These are phyloP conservation scores for Agrochola macilenta DNA, from an alignment of 2,888 invertebrate genomes.

Conservation along the genomic window DNA sequence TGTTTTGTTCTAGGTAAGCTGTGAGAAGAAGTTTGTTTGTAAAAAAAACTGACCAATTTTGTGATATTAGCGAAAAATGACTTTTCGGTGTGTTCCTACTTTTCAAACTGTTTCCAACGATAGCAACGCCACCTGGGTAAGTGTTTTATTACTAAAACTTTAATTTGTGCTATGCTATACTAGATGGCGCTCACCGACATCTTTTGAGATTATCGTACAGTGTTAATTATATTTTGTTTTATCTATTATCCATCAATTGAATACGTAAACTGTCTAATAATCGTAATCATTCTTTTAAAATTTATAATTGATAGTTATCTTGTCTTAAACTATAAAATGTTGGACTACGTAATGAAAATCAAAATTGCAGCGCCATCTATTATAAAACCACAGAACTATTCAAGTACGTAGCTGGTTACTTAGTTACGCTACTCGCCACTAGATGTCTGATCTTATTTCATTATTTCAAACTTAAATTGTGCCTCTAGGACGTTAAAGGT, in stretches of 20 bases:
- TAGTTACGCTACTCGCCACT: constrained; percentile 69
- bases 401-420: neutral
- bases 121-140: constrained; percentile 93
- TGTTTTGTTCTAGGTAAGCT: constrained; percentile 92
- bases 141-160: constrained; percentile 72
- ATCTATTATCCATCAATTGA: neutral
- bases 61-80: constrained; percentile 87
- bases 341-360: neutral
- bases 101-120: constrained; percentile 92
- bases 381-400: neutral
- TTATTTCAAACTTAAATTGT: neutral
- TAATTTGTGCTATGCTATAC: constrained; percentile 63
- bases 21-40: constrained; percentile 87
- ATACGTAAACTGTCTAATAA: neutral
- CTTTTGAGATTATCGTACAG: no score
- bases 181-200: constrained; percentile 72
- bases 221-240: neutral
- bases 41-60: constrained; percentile 73
- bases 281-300: neutral
- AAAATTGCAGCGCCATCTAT: constrained; percentile 61
- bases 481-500: no score
- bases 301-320: no score
- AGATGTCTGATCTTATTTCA: constrained; percentile 61
- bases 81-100: constrained; percentile 92
- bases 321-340: neutral